phyloP scores from a whole-genome alignment of 1,140 invertebrate genomes.

The Apolygus lucorum region DNA sequence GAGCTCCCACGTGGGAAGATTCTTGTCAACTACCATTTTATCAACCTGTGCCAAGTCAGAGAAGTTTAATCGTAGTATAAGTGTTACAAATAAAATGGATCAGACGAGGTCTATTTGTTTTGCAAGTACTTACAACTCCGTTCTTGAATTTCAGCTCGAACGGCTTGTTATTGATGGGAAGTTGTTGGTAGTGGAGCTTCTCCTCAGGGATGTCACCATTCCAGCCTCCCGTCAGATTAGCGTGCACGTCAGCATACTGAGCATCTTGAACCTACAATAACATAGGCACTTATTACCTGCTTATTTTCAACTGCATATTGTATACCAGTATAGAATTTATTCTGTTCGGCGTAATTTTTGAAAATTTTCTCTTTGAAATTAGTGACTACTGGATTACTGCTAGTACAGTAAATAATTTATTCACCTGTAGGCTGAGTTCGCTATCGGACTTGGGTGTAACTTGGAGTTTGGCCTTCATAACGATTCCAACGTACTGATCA shows the following conservation, averaged over 20 bases:
- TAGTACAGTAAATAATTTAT: too few relatives aligned
- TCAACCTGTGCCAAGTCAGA: conserved; percentile 38
- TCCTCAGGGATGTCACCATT: conserved; percentile 39
- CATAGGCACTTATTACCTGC: too few relatives aligned
- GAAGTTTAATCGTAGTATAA: too few relatives aligned
- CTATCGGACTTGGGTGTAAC: conserved; percentile 44
- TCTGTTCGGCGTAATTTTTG: too few relatives aligned
- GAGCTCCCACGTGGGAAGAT: conserved; percentile 48
- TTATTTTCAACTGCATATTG: too few relatives aligned
- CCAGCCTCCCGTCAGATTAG: conserved; percentile 43
- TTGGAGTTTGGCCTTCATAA: conserved; percentile 45
- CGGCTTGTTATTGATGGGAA: conserved; percentile 44
- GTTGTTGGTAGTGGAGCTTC: conserved; percentile 43
- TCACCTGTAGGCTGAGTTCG: conserved; percentile 36
- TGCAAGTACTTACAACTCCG: conserved; percentile 40
- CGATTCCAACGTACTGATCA: conserved; percentile 45
- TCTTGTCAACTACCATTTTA: conserved; percentile 45
- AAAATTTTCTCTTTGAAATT: too few relatives aligned
- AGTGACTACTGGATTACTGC: too few relatives aligned
- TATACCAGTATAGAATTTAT: too few relatives aligned
- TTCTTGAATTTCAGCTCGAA: conserved; percentile 52
- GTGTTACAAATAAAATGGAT: too few relatives aligned
- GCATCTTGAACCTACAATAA: conserved; percentile 39
- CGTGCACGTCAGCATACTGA: conserved; percentile 47
- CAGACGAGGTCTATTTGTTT: too few relatives aligned